phyloP scores from a whole-genome alignment of 2,113 vertebrate species.

The Heloderma charlesbogerti region DNA sequence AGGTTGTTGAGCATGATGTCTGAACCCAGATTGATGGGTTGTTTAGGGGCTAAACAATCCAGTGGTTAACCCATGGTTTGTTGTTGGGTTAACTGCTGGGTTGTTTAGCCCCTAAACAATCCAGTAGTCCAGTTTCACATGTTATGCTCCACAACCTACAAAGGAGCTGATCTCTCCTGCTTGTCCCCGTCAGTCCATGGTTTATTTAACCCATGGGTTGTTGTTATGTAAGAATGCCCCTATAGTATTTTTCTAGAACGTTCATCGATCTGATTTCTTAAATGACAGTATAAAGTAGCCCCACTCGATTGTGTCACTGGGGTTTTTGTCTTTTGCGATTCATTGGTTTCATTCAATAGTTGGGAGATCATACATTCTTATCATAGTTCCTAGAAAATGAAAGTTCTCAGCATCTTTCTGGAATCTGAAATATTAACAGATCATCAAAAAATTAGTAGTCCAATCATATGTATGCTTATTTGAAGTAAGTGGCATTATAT shows the following conservation, averaged over 20 bases:
- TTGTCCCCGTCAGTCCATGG: too few relatives aligned
- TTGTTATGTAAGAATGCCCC: too few relatives aligned
- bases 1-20: too few relatives aligned
- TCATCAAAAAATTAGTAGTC: not conserved
- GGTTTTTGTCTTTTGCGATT: not conserved
- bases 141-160: too few relatives aligned
- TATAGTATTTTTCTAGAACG: not conserved
- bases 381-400: not conserved
- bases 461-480: not conserved
- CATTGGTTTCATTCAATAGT: not conserved
- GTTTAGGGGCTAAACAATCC: too few relatives aligned
- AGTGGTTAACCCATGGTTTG: too few relatives aligned
- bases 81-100: too few relatives aligned
- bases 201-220: too few relatives aligned
- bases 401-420: not conserved
- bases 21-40: too few relatives aligned
- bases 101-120: too few relatives aligned
- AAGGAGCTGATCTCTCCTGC: too few relatives aligned
- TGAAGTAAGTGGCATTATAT: not conserved
- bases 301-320: not conserved
- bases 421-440: not conserved
- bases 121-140: too few relatives aligned
- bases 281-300: not conserved
- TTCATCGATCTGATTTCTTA: not conserved
- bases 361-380: not conserved